Conservation (phyloP, 1,140 invertebrate genomes). For the Polyergus mexicanus region DNA sequence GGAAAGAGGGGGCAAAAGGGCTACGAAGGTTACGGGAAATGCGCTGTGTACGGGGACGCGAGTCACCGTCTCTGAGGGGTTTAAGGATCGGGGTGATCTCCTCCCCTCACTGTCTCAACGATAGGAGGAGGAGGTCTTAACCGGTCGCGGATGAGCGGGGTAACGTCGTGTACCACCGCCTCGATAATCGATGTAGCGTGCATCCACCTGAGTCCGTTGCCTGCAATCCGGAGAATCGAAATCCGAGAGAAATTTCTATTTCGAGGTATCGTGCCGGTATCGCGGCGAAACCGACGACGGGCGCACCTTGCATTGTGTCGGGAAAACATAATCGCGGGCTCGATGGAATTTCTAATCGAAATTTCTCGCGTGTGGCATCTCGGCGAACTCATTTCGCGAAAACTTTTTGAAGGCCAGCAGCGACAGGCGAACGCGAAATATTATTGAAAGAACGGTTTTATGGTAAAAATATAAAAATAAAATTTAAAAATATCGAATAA, state of each 20-base stretch:
- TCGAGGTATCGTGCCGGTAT: conserved; percentile 21
- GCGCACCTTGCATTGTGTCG: conserved; percentile 2
- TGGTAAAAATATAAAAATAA: not conserved
- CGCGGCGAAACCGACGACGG: not conserved
- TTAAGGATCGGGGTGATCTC: conserved; percentile 59
- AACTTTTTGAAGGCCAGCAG: conserved; percentile 32
- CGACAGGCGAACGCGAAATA: not conserved
- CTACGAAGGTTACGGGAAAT: conserved; percentile 38
- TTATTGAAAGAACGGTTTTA: not conserved
- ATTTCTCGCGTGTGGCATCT: not conserved
- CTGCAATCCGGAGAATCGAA: conserved; percentile 52
- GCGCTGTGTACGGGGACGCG: conserved; percentile 56
- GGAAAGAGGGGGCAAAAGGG: not conserved
- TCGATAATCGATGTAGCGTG: conserved; percentile 72
- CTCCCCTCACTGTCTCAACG: not conserved
- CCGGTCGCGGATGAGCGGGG: not conserved
- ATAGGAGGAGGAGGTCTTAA: conserved; percentile 48
- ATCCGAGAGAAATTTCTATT: conserved; percentile 65
- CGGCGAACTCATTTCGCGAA: conserved; percentile 39
- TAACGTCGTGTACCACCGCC: conserved; percentile 53
- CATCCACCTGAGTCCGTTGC: conserved; percentile 58
- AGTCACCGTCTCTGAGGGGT: conserved; percentile 33
- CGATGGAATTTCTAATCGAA: conserved; percentile 57
- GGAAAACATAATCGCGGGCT: conserved; percentile 38
- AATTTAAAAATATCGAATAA: not conserved